Base-by-base conservation (phyloP, 2,113 vertebrate species). In the Megaleporinus macrocephalus region DNA sequence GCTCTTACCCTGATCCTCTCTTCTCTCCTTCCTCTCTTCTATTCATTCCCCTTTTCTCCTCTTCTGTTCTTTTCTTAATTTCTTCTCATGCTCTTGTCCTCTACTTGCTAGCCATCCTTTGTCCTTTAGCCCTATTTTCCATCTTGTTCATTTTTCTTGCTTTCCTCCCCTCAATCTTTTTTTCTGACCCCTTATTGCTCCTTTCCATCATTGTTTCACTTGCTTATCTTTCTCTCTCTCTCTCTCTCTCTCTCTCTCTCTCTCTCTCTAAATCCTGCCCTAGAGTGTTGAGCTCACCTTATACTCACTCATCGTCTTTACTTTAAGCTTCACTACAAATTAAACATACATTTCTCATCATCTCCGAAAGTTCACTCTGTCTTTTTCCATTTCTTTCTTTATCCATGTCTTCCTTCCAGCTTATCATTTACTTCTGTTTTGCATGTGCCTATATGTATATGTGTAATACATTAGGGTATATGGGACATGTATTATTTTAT, bases 111-210 rank as follows among this genome's bases (percentile, higher is more conserved):
- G n/a, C n/a, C 1, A 77, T 84, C 72, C 63, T 59, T 66, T 76
- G 70, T 83, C 47, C 84, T 18, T 33, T 61, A 3, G 15, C 85
- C 84, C 66, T 65, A 5, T 74, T 85, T 81, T 66, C 57, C 79
- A 78, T 26, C 24, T 63, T 2, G 13, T 13, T 27, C 14, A 26
- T 63, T 27, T 26, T 9, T 27, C 61, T 12, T 29, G 1, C 24
- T 3, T 63, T 15, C 15, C 10, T 13, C n/a, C 26, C 24, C 61
- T 44, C 41, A 44, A 44, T 44, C 41, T 44, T 26, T 27, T n/a
- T 12, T 24, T 62, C n/a, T 30, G 27, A 15, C 62, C 29, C 62
- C 16, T 9, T 6, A 5, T 33, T 30, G 13, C 62, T 65, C 27
- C 27, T n/a, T 27, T 10, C 41, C 41, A 44, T 44, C 41, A 44